These are phyloP conservation scores for Malthinus seriepunctatus DNA, from an alignment of 2,888 invertebrate genomes.

Conservation along the genomic window DNA sequence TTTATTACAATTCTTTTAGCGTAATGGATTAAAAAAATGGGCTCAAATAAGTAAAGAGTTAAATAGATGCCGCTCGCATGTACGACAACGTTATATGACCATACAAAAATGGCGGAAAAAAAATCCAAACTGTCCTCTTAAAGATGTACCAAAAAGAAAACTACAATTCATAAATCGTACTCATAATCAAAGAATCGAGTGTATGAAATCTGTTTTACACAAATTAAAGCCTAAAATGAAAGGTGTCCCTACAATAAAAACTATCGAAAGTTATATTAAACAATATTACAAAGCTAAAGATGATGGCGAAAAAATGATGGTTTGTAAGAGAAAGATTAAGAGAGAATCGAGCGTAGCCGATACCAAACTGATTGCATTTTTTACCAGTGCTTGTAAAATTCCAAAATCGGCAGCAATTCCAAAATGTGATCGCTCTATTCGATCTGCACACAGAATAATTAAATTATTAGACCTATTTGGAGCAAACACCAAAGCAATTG, in stretches of 20 bases:
- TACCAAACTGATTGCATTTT: slow-evolving; percentile 25
- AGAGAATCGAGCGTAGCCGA: slow-evolving; percentile 10
- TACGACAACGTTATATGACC: slow-evolving; percentile 54
- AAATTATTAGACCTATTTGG: slow-evolving; percentile 19
- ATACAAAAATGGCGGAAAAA: slow-evolving; percentile 57
- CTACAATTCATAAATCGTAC: not conserved
- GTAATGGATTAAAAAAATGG: slow-evolving; percentile 59
- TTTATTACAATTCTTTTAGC: not conserved
- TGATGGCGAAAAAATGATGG: not conserved
- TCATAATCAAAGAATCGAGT: not conserved
- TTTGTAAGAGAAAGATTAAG: not conserved
- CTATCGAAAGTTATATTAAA: not conserved
- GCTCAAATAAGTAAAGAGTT: slow-evolving; percentile 58
- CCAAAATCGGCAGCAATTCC: slow-evolving; percentile 9
- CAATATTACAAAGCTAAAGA: not conserved
- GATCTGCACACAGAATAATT: slow-evolving; percentile 13
- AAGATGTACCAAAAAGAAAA: slow-evolving; percentile 50
- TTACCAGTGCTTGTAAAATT: slow-evolving; percentile 28
- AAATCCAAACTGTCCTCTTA: slow-evolving; percentile 52
- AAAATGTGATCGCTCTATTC: not conserved
- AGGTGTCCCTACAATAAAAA: not conserved
- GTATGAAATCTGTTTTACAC: not conserved
- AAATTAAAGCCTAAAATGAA: not conserved
- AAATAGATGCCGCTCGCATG: slow-evolving; percentile 57
- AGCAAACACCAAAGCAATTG: not conserved